Conservation (phyloP, 2,113 vertebrate species). For the Mustelus asterias region DNA sequence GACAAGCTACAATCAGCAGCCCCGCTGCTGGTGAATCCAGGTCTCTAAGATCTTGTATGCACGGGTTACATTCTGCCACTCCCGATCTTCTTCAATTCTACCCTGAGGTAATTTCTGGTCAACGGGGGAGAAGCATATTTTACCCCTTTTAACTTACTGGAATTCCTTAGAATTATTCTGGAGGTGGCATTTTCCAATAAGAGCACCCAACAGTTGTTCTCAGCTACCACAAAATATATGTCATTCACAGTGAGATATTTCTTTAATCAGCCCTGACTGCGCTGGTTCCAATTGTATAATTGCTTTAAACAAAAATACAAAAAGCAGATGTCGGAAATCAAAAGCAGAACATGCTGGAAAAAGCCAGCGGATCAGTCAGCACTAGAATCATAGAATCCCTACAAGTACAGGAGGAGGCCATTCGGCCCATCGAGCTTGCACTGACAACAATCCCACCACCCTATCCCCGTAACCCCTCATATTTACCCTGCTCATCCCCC, state of each 20-base stretch:
- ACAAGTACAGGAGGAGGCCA: too few relatives aligned
- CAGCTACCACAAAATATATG: background rate
- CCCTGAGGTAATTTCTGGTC: background rate
- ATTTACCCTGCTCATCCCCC: too few relatives aligned
- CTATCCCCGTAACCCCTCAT: too few relatives aligned
- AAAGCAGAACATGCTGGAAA: background rate
- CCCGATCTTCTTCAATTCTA: background rate
- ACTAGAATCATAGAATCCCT: too few relatives aligned
- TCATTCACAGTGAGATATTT: background rate
- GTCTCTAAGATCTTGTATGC: background rate
- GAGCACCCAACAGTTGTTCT: background rate
- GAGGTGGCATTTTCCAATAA: background rate
- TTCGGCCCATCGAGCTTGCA: too few relatives aligned
- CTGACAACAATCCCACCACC: too few relatives aligned
- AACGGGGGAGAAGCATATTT: background rate
- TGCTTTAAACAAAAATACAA: conserved; percentile 6
- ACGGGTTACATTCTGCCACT: background rate
- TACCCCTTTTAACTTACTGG: background rate
- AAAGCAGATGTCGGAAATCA: background rate
- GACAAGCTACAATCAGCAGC: background rate
- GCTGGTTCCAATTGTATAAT: background rate
- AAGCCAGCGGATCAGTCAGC: background rate
- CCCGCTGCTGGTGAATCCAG: background rate
- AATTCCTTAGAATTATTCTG: background rate
- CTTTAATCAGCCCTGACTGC: background rate